Percentiles rank a stretch among this genome's conserved stretches.
phyloP scores from a whole-genome alignment of 2,888 invertebrate species.

The Nomada ruficornis region DNA sequence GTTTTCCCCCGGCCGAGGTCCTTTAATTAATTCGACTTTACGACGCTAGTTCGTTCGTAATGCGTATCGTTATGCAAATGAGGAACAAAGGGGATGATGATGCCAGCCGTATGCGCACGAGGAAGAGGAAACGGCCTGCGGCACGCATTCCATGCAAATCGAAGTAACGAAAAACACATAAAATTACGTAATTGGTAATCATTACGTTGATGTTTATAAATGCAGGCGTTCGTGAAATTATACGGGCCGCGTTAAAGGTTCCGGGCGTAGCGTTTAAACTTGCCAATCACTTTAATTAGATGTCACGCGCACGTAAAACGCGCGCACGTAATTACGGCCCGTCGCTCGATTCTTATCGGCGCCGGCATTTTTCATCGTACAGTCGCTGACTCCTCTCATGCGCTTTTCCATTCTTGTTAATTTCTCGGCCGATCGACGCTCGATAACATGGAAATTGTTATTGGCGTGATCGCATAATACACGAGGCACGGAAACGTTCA shows the following conservation, averaged over 20 bases:
- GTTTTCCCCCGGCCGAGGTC: slow-evolving; percentile 5
- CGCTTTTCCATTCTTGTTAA: not conserved
- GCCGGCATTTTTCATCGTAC: slow-evolving; percentile 34
- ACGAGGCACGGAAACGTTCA: too few relatives aligned
- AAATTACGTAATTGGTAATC: slow-evolving; percentile 60
- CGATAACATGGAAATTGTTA: not conserved
- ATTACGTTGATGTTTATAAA: slow-evolving; percentile 55
- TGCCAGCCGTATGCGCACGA: not conserved
- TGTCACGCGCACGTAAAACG: slow-evolving; percentile 46
- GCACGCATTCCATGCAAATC: slow-evolving; percentile 35
- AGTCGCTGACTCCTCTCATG: not conserved
- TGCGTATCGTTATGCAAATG: slow-evolving; percentile 53
- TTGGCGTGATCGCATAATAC: too few relatives aligned
- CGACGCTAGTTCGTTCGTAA: slow-evolving; percentile 35
- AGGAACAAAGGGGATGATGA: slow-evolving; percentile 7
- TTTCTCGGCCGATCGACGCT: slow-evolving; percentile 3
- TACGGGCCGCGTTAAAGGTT: slow-evolving; percentile 23
- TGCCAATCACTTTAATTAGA: slow-evolving; percentile 60
- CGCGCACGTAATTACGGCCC: slow-evolving; percentile 33
- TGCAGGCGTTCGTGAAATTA: slow-evolving; percentile 47
- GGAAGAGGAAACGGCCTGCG: not conserved
- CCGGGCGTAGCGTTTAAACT: slow-evolving; percentile 10
- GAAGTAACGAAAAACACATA: slow-evolving; percentile 49
- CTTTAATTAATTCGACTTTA: slow-evolving; percentile 43
- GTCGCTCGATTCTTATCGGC: slow-evolving; percentile 45